These are phyloP conservation scores for Parnassius mnemosyne DNA, from an alignment of 2,888 invertebrate genomes.

Conservation along the genomic window DNA sequence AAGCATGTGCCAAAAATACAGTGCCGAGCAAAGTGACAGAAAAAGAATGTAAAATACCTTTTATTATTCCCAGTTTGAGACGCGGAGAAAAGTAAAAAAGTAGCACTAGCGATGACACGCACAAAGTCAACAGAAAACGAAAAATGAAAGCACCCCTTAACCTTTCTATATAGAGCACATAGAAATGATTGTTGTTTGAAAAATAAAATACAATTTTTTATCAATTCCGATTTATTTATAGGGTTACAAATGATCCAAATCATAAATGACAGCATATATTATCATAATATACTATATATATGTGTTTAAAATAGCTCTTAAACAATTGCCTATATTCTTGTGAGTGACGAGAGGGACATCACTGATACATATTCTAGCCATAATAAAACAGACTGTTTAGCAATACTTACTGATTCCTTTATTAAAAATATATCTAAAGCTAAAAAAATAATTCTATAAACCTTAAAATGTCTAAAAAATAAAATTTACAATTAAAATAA, in stretches of 20 bases:
- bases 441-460: constrained; percentile 37
- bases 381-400: constrained; percentile 30
- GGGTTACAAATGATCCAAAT: constrained; percentile 61
- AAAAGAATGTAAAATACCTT: constrained; percentile 11
- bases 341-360: neutral
- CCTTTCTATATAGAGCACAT: no score
- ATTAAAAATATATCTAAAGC: constrained; percentile 36
- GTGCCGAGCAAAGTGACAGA: neutral
- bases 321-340: constrained; percentile 37
- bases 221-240: constrained; percentile 73
- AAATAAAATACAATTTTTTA: constrained; percentile 45
- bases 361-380: constrained; percentile 22
- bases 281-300: constrained; percentile 41
- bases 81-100: neutral
- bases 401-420: constrained; percentile 32
- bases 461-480: constrained; percentile 59
- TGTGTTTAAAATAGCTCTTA: constrained; percentile 33
- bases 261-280: constrained; percentile 54
- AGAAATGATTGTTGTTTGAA: neutral
- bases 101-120: neutral
- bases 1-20: neutral
- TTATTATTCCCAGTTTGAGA: constrained; percentile 7
- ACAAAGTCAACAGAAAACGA: constrained; percentile 10
- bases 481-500: constrained; percentile 67
- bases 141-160: neutral